Percentiles rank a stretch among this genome's conserved stretches.
Evolutionary conservation across 2,888 invertebrate species (phyloP).

Genomic region (Gastrophysa polygoni): DNA sequence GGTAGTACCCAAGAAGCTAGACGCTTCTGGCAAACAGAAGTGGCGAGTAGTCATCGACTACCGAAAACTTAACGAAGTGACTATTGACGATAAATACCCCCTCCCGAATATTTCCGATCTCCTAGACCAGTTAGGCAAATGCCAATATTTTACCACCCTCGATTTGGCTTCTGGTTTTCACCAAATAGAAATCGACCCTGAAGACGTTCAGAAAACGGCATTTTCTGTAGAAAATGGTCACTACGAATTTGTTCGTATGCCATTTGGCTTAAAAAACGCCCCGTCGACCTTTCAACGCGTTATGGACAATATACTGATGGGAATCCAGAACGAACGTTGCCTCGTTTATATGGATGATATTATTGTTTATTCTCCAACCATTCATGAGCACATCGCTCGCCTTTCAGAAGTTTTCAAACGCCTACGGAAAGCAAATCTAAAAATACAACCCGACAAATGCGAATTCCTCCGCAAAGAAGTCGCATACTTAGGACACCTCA

Average conservation of each 20-base stretch:
- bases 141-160: constrained; percentile 12
- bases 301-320: too few species aligned
- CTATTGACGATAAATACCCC: constrained; percentile 5
- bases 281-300: too few species aligned
- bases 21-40: constrained; percentile 24
- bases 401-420: constrained; percentile 25
- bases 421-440: constrained; percentile 2
- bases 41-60: constrained; percentile 11
- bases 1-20: constrained; percentile 25
- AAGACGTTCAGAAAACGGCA: constrained; percentile 14
- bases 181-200: constrained; percentile 6
- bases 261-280: too few species aligned
- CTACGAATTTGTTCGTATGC: too few species aligned
- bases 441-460: neutral
- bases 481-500: neutral
- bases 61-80: constrained; percentile 5
- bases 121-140: constrained; percentile 15
- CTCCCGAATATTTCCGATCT: constrained; percentile 10
- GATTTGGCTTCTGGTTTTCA: constrained; percentile 18
- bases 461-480: neutral
- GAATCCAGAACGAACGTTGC: constrained; percentile 21
- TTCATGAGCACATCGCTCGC: constrained; percentile 21
- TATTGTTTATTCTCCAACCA: constrained; percentile 20
- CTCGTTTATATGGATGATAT: constrained; percentile 28
- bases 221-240: constrained; percentile 15